These are phyloP conservation scores for Henicopernis longicauda DNA, from an alignment of 2,113 vertebrate genomes.

Conservation along the genomic window DNA sequence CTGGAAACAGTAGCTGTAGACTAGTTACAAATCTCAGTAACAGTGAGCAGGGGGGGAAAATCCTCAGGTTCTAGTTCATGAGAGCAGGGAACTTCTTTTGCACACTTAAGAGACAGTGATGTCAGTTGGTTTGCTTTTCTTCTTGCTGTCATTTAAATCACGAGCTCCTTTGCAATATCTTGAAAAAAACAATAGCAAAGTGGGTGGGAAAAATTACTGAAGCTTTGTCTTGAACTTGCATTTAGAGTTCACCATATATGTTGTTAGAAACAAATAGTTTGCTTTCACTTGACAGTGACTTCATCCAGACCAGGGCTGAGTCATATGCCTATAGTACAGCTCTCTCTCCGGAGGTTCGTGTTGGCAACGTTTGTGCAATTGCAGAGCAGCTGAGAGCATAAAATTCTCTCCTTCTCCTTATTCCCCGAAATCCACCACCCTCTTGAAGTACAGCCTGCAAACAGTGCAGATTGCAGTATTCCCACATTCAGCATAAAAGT, in stretches of 20 bases:
- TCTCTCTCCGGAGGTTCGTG: neutral
- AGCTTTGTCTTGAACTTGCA: neutral
- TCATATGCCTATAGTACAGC: constrained; percentile 30
- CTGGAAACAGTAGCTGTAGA: neutral
- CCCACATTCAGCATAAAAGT: neutral
- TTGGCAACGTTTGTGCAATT: neutral
- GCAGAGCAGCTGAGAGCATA: neutral
- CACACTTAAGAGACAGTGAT: neutral
- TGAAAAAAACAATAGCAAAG: neutral
- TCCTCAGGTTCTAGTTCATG: neutral
- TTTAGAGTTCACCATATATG: constrained; percentile 21
- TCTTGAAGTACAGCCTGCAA: neutral
- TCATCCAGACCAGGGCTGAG: constrained; percentile 59
- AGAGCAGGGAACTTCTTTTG: neutral
- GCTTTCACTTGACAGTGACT: constrained; percentile 53
- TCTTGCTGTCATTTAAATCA: neutral
- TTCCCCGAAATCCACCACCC: neutral
- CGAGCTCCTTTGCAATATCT: neutral
- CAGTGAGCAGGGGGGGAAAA: neutral
- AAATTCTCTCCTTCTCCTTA: neutral
- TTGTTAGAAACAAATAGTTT: constrained; percentile 27
- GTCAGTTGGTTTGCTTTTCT: neutral
- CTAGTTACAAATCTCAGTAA: neutral
- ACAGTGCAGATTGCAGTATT: neutral
- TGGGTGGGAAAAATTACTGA: neutral